These are phyloP conservation scores for Tragelaphus oryx DNA, from an alignment of 2,797 vertebrate species.

Conservation along the genomic window DNA sequence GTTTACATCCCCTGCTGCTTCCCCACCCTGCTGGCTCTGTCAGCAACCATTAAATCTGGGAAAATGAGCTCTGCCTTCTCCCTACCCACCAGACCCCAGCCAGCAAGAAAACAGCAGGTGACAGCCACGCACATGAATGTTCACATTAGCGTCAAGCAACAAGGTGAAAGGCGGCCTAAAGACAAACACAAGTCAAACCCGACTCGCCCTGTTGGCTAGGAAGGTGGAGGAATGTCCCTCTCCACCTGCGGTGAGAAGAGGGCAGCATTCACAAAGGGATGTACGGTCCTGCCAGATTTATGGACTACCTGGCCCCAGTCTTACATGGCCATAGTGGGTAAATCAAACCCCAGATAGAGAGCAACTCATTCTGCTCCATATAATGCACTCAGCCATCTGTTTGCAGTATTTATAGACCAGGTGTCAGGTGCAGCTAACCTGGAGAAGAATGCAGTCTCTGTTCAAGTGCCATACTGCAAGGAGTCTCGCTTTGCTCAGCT, in stretches of 20 bases:
- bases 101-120: conserved; percentile 3
- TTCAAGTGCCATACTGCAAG: background rate
- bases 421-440: background rate
- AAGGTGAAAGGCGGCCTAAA: background rate
- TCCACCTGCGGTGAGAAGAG: background rate
- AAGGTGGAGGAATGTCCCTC: background rate
- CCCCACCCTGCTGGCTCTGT: conserved; percentile 36
- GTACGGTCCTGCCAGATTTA: conserved; percentile 68
- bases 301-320: conserved; percentile 41
- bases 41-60: conserved; percentile 22
- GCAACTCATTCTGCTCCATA: conserved; percentile 40
- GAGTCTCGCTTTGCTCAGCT: background rate
- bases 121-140: background rate
- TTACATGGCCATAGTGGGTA: conserved; percentile 58
- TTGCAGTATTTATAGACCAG: conserved; percentile 40
- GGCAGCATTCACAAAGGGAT: conserved; percentile 40
- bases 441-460: background rate
- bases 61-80: conserved; percentile 38
- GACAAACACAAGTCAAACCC: background rate
- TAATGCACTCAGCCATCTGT: conserved; percentile 25
- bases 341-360: conserved; percentile 71
- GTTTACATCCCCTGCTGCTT: conserved; percentile 9
- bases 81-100: background rate
- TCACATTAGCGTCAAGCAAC: background rate
- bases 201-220: background rate